These are phyloP conservation scores for Apostichopus leukothele DNA, from an alignment of 53 echinoderm and acorn worm genomes.

Conservation along the genomic window DNA sequence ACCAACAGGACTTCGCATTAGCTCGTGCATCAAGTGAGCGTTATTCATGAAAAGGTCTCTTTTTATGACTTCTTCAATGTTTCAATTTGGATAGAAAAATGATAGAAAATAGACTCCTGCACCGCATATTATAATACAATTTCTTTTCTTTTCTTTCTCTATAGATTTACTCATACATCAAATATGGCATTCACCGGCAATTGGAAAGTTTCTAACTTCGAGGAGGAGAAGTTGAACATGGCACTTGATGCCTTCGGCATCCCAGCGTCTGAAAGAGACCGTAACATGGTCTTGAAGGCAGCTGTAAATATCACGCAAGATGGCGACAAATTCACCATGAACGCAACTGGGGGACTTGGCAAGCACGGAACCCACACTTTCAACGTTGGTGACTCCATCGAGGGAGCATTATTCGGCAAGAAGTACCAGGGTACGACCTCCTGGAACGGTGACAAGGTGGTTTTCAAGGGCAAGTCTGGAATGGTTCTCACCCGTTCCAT, in stretches of 20 bases:
- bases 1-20: no score
- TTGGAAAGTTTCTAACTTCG: slow-evolving; percentile 52
- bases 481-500: slow-evolving; percentile 57
- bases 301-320: slow-evolving; percentile 28
- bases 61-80: no score
- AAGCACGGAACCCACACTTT: slow-evolving; percentile 34
- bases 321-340: slow-evolving; percentile 41
- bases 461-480: slow-evolving; percentile 43
- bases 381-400: slow-evolving; percentile 41
- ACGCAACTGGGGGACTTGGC: slow-evolving; percentile 22
- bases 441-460: slow-evolving; percentile 51
- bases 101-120: no score
- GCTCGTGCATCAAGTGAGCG: no score
- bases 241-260: slow-evolving; percentile 60
- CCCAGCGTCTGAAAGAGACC: slow-evolving; percentile 52
- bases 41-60: no score
- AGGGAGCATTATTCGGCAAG: slow-evolving; percentile 44
- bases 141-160: neutral
- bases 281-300: neutral
- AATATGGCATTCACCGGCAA: slow-evolving; percentile 47
- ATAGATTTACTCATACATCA: neutral
- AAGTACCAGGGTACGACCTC: slow-evolving; percentile 29
- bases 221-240: slow-evolving; percentile 27
- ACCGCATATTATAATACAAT: neutral
- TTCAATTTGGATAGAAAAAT: no score